phyloP scores from a whole-genome alignment of 1,140 invertebrate genomes.

The Ceratina australensis region DNA sequence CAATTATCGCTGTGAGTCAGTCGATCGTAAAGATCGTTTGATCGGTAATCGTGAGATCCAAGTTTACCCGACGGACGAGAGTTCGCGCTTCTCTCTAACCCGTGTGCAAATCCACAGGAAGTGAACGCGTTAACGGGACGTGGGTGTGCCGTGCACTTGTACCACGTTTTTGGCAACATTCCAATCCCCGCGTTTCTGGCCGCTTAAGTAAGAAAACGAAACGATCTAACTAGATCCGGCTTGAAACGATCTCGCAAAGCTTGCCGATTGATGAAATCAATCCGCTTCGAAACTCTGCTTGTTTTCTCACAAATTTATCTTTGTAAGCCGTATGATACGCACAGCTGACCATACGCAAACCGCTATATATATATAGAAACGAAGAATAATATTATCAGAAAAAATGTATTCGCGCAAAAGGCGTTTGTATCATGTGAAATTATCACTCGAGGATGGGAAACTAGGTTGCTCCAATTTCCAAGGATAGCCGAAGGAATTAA shows the following conservation, averaged over 20 bases:
- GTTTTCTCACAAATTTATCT: background rate
- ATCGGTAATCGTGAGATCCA: conserved; percentile 28
- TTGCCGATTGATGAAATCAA: background rate
- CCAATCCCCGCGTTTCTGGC: conserved; percentile 27
- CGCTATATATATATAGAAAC: no score
- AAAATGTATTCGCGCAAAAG: background rate
- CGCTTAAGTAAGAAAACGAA: conserved; percentile 18
- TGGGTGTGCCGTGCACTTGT: conserved; percentile 5
- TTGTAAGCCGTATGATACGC: background rate
- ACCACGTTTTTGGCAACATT: background rate
- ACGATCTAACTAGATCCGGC: background rate
- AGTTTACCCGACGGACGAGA: conserved; percentile 8
- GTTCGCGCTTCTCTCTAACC: conserved; percentile 13
- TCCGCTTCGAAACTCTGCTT: background rate
- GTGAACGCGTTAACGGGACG: background rate
- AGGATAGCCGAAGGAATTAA: background rate
- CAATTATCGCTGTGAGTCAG: background rate
- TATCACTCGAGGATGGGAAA: background rate
- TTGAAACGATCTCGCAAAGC: background rate
- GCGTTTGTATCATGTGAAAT: background rate
- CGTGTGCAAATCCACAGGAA: conserved; percentile 31
- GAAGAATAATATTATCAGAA: background rate
- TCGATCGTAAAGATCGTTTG: conserved; percentile 18
- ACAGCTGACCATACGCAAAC: no score
- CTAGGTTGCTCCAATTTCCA: background rate